Evolutionary conservation across 92 coral and sea anemone species (phyloP), one percentile per base, ranked within the genome.

Genomic region (Galaxea fascicularis): DNA sequence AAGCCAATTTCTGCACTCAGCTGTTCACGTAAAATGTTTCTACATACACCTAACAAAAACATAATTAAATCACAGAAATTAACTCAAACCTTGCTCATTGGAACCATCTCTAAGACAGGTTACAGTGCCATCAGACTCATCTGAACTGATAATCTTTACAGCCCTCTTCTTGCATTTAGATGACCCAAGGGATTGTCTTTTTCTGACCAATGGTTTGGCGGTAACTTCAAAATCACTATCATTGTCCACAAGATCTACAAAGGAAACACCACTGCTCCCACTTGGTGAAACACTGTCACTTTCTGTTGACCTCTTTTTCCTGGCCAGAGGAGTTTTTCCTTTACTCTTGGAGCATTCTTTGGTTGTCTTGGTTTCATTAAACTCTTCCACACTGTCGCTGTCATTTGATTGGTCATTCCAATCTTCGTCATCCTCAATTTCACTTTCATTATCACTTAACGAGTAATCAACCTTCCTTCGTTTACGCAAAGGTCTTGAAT

Each of bases 181-280:
- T 35, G 83, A 56, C 14, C 62, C 81, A 25, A 54, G 68, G 3
- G 92, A 84, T 11, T 83, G 62, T 28, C 66, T 51, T 76, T 82
- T 80, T 24, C 81, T 80, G 26, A 52, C 78, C 30, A 87, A 65
- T 6, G 93, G 89, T 65, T 80, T 83, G 56, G 86, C 81, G 1
- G 90, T 53, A 6, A 89, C 87, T 62, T 82, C 97, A 88, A 89
- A 82, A 52, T 89, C 95, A 46, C 89, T 89, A 30, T 88, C 95
- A 71, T 89, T 92, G 82, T 89, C 94, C 73, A 90, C 16, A 51
- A 86, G 46, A 16, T 87, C 90, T 17, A 87, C 67, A 66, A 78
- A 87, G 9, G 89, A 76, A 18, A 68, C n/a, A 11, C 78, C 76
- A 45, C n/a, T 84, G 27, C 30, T 74, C 24, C 80, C 80, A 57